Base-by-base conservation (phyloP, 2,113 vertebrate species). In the Himantopus leucocephalus region DNA sequence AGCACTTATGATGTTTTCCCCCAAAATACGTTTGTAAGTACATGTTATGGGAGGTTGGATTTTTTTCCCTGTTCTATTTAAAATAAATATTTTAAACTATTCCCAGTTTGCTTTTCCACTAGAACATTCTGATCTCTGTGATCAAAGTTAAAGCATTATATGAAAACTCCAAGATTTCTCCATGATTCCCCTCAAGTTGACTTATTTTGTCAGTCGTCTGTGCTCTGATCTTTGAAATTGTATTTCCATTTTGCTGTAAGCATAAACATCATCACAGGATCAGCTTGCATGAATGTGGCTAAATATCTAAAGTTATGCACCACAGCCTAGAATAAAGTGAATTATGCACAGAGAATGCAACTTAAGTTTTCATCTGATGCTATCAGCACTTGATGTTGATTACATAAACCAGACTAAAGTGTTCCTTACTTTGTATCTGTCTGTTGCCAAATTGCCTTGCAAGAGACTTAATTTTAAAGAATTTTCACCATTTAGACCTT, bases 41-140 rank as follows among this genome's bases (percentile, higher is more conserved):
- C 39, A 94, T 80, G n/a, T 86, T 81, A 71, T 37, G 19, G 45
- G 41, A 94, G 24, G 20, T 3, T 1, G 53, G 37, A 9, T 48
- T 85, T 83, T 71, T 55, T 18, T 2, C 27, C 22, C 12, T 13
- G 6, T 59, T 78, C 19, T 24, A 48, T 90, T 92, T 97, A 37
- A 94, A 93, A 97, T 94, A 89, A 93, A 91, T 94, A 93, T 96
- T 95, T 96, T 62, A 95, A 90, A 88, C 34, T 90, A 80, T 71
- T 95, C 88, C 82, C 74, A 83, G 24, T 66, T 95, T 87, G 58
- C 24, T 91, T 77, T 92, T 93, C 55, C 52, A 83, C 72, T 47
- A 66, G 73, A 95, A 91, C 34, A 78, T 77, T 93, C 89, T 97
- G 95, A 97, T 96, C 90, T 94, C 66, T 87, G 22, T 94, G 95